Evolutionary conservation across 2,113 vertebrate species (phyloP).

Genomic region (Mastomys natalensis): DNA sequence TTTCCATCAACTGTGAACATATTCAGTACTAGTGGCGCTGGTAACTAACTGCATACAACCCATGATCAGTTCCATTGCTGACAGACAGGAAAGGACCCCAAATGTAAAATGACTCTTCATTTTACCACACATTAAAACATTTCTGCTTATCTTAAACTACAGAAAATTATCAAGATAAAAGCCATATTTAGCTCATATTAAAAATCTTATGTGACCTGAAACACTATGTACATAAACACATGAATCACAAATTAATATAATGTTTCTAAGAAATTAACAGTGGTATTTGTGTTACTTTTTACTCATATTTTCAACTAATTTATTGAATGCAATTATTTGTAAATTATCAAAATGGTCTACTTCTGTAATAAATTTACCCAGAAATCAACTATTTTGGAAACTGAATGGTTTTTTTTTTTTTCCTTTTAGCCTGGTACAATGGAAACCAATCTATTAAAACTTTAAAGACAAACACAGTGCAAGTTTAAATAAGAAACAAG

Average conservation of each 20-base stretch:
- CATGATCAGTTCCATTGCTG: background rate
- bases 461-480: background rate
- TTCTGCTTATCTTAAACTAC: background rate
- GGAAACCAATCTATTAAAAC: background rate
- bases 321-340: background rate
- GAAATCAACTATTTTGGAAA: background rate
- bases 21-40: background rate
- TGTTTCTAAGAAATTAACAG: background rate
- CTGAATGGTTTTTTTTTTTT: background rate
- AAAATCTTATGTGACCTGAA: background rate
- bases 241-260: background rate
- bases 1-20: background rate
- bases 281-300: background rate
- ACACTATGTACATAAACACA: background rate
- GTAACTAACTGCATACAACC: background rate
- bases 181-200: background rate
- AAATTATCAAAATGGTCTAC: background rate
- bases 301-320: background rate
- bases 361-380: slow-evolving; percentile 13
- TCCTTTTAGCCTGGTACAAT: slow-evolving; percentile 1
- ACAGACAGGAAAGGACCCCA: background rate
- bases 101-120: background rate
- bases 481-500: background rate
- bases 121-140: background rate
- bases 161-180: slow-evolving; percentile 13